phyloP scores from a whole-genome alignment of 2,797 vertebrate genomes.

The Pelodytes ibericus region DNA sequence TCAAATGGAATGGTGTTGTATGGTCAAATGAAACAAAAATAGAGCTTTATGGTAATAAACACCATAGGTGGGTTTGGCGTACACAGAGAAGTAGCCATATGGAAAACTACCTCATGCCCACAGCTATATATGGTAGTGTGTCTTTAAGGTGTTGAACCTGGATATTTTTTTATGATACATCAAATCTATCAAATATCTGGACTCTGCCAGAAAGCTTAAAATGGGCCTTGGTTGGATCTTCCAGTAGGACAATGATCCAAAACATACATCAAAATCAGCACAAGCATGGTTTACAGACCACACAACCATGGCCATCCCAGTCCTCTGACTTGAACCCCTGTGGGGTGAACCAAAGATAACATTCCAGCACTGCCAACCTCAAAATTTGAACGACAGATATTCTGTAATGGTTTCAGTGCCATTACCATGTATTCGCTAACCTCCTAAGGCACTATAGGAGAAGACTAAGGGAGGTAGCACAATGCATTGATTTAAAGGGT shows the following conservation, averaged over 20 bases:
- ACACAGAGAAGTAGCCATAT: not conserved
- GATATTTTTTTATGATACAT: not conserved
- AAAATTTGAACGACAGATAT: no score
- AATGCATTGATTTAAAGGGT: no score
- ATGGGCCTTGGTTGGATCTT: not conserved
- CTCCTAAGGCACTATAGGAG: no score
- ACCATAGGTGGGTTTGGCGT: not conserved
- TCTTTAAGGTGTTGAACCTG: not conserved
- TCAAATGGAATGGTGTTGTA: no score
- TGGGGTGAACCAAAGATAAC: no score
- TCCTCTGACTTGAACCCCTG: no score
- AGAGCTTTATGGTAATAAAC: not conserved
- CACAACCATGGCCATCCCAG: no score
- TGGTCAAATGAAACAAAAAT: not conserved
- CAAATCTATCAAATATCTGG: not conserved
- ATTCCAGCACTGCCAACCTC: no score
- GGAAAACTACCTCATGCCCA: not conserved
- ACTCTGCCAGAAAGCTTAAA: not conserved
- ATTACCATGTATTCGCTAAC: no score
- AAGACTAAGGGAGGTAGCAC: no score
- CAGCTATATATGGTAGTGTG: not conserved
- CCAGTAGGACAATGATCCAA: not conserved
- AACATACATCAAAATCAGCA: not conserved
- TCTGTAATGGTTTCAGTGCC: no score
- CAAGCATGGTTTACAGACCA: not conserved